A percentile compares a stretch with the other conserved stretches of the same genome.
Evolutionary conservation across 2,797 vertebrate species (phyloP).

Genomic region (Labroides dimidiatus): DNA sequence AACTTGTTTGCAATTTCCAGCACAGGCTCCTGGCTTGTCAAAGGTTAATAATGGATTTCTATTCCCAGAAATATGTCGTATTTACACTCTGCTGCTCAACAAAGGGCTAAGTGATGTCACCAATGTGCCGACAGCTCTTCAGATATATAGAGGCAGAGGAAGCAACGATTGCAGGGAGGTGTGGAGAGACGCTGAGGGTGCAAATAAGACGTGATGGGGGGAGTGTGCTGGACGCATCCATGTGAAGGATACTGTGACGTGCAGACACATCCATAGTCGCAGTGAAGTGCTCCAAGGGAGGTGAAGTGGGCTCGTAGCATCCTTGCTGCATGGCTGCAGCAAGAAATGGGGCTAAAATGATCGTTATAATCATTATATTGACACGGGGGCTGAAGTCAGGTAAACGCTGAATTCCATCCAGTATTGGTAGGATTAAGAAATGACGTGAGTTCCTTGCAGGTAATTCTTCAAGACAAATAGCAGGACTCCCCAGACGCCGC

Average conservation of each 20-base stretch:
- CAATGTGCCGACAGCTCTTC: slow-evolving; percentile 59
- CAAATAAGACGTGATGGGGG: slow-evolving; percentile 47
- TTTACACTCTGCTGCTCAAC: slow-evolving; percentile 54
- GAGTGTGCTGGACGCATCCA: slow-evolving; percentile 52
- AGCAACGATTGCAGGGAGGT: slow-evolving; percentile 27
- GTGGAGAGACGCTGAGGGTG: slow-evolving; percentile 33
- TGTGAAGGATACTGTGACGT: slow-evolving; percentile 40
- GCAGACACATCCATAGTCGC: slow-evolving; percentile 52
- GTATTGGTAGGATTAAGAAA: slow-evolving; percentile 77
- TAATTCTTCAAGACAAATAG: slow-evolving; percentile 85
- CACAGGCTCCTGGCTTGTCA: slow-evolving; percentile 13
- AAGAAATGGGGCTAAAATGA: slow-evolving; percentile 71
- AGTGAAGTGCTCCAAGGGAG: slow-evolving; percentile 9
- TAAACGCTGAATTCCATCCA: slow-evolving; percentile 66
- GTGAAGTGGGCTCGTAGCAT: slow-evolving; percentile 44
- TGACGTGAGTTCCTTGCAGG: slow-evolving; percentile 73
- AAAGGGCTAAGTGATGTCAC: slow-evolving; percentile 57
- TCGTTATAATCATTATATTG: slow-evolving; percentile 82
- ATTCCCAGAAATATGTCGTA: slow-evolving; percentile 58
- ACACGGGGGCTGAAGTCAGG: slow-evolving; percentile 75
- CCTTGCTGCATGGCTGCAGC: slow-evolving; percentile 42
- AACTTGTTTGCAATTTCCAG: slow-evolving; percentile 38
- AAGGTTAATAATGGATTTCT: slow-evolving; percentile 54
- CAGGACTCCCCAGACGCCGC: slow-evolving; percentile 74
- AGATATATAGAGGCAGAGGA: slow-evolving; percentile 43